phyloP scores from a whole-genome alignment of 2,113 vertebrate species.

The Gadus chalcogrammus region DNA sequence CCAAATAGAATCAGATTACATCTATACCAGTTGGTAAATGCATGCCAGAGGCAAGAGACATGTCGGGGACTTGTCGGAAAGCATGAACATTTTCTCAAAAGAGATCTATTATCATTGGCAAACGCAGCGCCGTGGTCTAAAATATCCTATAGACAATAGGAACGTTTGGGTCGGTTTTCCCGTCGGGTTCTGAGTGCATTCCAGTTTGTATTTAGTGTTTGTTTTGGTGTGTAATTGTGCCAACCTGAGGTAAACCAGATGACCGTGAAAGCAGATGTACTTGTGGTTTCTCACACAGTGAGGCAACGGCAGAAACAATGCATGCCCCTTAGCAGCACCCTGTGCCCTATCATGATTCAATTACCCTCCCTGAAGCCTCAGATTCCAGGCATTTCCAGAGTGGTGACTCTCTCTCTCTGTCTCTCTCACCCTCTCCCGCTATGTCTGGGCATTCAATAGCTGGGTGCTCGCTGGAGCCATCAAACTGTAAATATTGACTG shows the following conservation, averaged over 20 bases:
- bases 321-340: constrained; percentile 33
- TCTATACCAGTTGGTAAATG: no score
- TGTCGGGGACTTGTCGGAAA: no score
- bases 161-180: no score
- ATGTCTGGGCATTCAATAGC: constrained; percentile 43
- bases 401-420: constrained; percentile 32
- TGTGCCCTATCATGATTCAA: constrained; percentile 36
- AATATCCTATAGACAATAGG: no score
- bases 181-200: no score
- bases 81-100: no score
- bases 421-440: constrained; percentile 12
- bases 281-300: constrained; percentile 28
- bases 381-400: constrained; percentile 64
- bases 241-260: constrained; percentile 34
- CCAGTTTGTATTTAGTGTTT: neutral
- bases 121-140: no score
- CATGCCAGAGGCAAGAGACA: no score
- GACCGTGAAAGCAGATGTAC: constrained; percentile 14
- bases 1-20: no score
- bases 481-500: constrained; percentile 19
- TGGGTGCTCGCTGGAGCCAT: constrained; percentile 18
- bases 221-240: constrained; percentile 5
- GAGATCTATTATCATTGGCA: no score
- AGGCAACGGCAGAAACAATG: constrained; percentile 39
- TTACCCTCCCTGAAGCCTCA: constrained; percentile 40